A percentile compares a stretch with the other conserved stretches of the same genome.
phyloP scores from a whole-genome alignment of 2,888 invertebrate species.

The Lacanobia oleracea region DNA sequence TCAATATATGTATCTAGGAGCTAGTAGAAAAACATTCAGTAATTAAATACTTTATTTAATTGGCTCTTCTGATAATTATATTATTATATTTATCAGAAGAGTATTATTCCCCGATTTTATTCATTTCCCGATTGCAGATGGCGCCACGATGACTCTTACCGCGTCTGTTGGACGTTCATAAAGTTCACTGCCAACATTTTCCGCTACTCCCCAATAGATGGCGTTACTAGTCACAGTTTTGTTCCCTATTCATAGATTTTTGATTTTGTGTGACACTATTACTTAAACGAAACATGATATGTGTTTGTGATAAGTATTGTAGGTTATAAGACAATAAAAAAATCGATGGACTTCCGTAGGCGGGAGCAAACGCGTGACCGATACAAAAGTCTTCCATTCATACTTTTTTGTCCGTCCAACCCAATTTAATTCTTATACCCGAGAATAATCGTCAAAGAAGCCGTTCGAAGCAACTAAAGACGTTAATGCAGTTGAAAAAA shows the following conservation, averaged over 20 bases:
- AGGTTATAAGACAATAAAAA: not conserved
- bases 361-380: conserved; percentile 43
- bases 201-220: conserved; percentile 55
- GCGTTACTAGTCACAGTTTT: conserved; percentile 39
- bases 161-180: not conserved
- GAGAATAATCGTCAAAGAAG: conserved; percentile 85
- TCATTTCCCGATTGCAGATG: conserved; percentile 18
- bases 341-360: conserved; percentile 22
- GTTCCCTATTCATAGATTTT: not conserved
- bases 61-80: not conserved
- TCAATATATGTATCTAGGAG: not conserved
- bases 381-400: conserved; percentile 68
- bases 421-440: conserved; percentile 85
- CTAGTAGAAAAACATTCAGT: not conserved
- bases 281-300: not conserved
- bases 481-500: conserved; percentile 73
- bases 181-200: conserved; percentile 14
- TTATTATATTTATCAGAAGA: too few relatives aligned
- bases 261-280: not conserved
- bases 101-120: too few relatives aligned
- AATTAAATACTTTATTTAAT: conserved; percentile 4
- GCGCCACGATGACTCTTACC: conserved; percentile 3
- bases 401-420: conserved; percentile 80
- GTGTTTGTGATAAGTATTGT: not conserved
- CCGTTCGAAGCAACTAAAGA: conserved; percentile 74